Evolutionary conservation across 1,140 invertebrate genomes (phyloP).

Genomic region (Linepithema humile): DNA sequence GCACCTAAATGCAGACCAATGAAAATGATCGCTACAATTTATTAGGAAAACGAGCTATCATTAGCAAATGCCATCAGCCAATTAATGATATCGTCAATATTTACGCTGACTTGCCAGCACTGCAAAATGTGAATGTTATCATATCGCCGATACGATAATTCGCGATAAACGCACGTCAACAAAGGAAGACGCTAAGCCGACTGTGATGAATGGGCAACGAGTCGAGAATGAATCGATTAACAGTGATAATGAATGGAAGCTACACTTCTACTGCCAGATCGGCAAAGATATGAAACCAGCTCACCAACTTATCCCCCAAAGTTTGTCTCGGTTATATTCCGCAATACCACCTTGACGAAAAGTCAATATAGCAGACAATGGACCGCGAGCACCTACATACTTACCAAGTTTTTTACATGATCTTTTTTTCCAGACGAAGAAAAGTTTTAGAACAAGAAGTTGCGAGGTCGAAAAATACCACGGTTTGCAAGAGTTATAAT

Average conservation of each 20-base stretch:
- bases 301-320: background rate
- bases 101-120: background rate
- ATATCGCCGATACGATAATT: conserved; percentile 16
- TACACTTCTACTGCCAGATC: background rate
- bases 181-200: background rate
- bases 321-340: background rate
- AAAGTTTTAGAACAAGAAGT: background rate
- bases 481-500: background rate
- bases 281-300: background rate
- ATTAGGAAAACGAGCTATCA: background rate
- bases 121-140: conserved; percentile 5
- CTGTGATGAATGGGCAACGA: conserved; percentile 28
- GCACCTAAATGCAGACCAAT: background rate
- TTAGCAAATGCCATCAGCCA: background rate
- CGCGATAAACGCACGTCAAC: background rate
- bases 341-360: conserved; percentile 8
- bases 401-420: background rate
- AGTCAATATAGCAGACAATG: conserved; percentile 31
- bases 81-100: background rate
- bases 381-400: background rate
- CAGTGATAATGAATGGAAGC: background rate
- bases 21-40: background rate
- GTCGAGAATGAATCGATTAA: conserved; percentile 44
- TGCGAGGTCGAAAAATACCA: background rate
- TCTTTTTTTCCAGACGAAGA: background rate